Base-by-base conservation (phyloP, 2,113 vertebrate genomes). In the Meles meles region DNA sequence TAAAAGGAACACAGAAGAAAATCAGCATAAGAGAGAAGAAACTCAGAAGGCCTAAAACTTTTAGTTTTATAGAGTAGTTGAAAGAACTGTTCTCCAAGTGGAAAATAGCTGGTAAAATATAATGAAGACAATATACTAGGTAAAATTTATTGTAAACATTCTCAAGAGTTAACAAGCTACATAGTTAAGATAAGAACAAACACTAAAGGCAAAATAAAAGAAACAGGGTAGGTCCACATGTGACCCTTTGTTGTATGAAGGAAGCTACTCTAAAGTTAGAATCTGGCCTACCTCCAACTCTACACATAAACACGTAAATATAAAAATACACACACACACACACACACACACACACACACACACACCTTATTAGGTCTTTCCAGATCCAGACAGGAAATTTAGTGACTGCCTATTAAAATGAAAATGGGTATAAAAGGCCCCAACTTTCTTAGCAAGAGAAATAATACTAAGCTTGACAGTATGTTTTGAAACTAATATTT, bases 371-470 rank as follows among this genome's bases (percentile, higher is more conserved):
- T 72, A 88, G 71, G 34, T 6, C 20, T 90, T 80, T 86, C 39
- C 18, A 42, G 44, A 57, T 72, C 67, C n/a, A 93, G 65, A 90
- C 61, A 97, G 23, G 20, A 92, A 88, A 85, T 92, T 59, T 52
- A 81, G 25, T 65, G 52, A 85, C 37, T 79, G 69, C 47, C 47
- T 93, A 37, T 37, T 72, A 6, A 96, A 97, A 91, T 59, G 18
- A 87, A 88, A 69, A 57, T 67, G 63, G 2, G 6, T 90, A 57
- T 90, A 83, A 93, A 95, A 84, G 47, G 11, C 61, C 29, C 3
- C 61, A 88, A 47, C 37, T 91, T 87, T 97, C 52, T 95, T 74
- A 94, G 72, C 47, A 90, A 89, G 15, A 94, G 71, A 90, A 89
- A 94, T 79, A 85, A 94, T 88, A 85, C n/a, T 89, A 92, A 85